Conservation (phyloP, 2,888 invertebrate genomes). For the Elmis aenea region DNA sequence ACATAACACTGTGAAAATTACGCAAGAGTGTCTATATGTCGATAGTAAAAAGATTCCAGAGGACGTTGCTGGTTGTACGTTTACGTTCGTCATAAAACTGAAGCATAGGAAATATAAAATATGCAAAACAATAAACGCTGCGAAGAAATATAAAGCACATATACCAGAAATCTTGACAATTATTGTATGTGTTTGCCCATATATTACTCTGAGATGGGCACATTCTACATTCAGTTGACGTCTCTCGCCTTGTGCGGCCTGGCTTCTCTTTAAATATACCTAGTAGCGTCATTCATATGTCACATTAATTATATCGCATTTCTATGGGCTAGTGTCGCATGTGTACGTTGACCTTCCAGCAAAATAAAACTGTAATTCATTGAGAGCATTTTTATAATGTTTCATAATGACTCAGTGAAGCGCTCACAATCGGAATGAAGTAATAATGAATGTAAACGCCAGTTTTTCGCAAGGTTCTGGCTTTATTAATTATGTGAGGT, state of each 20-base stretch:
- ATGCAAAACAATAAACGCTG: conserved; percentile 20
- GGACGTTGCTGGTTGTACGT: too few relatives aligned
- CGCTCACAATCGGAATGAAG: too few relatives aligned
- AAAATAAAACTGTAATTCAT: conserved; percentile 4
- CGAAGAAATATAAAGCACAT: conserved; percentile 20
- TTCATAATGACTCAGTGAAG: too few relatives aligned
- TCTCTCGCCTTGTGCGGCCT: conserved; percentile 19
- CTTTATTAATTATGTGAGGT: too few relatives aligned
- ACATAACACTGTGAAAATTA: too few relatives aligned
- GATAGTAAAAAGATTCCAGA: too few relatives aligned
- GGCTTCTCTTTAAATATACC: conserved; percentile 22
- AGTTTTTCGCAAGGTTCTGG: too few relatives aligned
- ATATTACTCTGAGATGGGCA: conserved; percentile 19
- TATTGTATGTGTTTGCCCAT: conserved; percentile 18
- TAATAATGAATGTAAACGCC: too few relatives aligned
- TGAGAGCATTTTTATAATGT: too few relatives aligned
- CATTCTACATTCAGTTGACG: conserved; percentile 20
- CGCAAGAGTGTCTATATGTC: too few relatives aligned
- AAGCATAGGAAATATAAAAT: too few relatives aligned
- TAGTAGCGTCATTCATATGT: conserved; percentile 27
- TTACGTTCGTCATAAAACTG: too few relatives aligned
- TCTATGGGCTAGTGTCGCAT: conserved; percentile 20
- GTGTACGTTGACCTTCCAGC: conserved; percentile 17
- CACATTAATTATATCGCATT: conserved; percentile 25
- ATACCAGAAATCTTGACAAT: conserved; percentile 23